A percentile compares a stretch with the other conserved stretches of the same genome.
These are phyloP conservation scores for Formica aserva DNA, from an alignment of 2,888 invertebrate genomes.

Conservation along the genomic window DNA sequence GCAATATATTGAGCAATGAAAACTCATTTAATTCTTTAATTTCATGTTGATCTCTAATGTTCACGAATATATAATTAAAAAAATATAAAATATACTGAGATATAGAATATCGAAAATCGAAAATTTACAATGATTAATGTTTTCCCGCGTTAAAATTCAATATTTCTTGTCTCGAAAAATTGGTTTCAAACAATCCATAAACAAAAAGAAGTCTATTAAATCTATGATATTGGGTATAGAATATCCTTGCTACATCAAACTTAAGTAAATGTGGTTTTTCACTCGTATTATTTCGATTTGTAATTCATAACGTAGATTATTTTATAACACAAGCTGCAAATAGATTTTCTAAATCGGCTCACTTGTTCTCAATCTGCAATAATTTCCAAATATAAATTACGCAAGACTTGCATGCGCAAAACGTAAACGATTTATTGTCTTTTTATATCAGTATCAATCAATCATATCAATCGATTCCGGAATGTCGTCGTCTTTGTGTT, in stretches of 20 bases:
- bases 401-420: neutral
- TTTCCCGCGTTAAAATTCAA: neutral
- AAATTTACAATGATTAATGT: neutral
- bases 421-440: constrained; percentile 16
- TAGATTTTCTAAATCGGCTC: neutral
- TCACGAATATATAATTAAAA: neutral
- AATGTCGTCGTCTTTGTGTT: constrained; percentile 19
- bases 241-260: neutral
- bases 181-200: neutral
- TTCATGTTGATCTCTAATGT: neutral
- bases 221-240: neutral
- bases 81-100: neutral
- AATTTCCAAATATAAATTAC: neutral
- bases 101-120: neutral
- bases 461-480: neutral
- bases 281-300: constrained; percentile 2
- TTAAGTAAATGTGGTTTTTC: constrained; percentile 4
- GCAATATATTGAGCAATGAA: neutral
- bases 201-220: neutral
- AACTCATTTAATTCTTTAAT: neutral
- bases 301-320: constrained; percentile 8
- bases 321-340: neutral
- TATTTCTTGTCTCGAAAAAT: neutral
- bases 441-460: neutral
- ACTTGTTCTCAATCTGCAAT: constrained; percentile 5